Percentiles rank a stretch among this genome's conserved stretches.
These are phyloP conservation scores for Leptopilina clavipes DNA, from an alignment of 1,140 invertebrate genomes.

Conservation along the genomic window DNA sequence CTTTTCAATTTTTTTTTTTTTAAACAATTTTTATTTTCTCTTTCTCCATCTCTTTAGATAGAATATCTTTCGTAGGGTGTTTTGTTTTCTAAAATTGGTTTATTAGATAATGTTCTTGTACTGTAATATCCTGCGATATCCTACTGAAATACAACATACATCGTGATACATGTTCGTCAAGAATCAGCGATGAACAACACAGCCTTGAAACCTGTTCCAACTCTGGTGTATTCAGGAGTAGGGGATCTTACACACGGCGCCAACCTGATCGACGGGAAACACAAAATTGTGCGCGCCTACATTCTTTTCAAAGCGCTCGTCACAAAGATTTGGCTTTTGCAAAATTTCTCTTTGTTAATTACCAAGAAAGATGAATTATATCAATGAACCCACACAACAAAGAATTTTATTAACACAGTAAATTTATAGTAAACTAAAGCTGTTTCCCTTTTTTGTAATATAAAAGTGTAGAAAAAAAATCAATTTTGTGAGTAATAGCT, in stretches of 20 bases:
- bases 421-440: too few species aligned
- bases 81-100: too few species aligned
- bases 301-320: slow-evolving; percentile 31
- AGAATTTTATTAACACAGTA: too few species aligned
- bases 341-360: background rate
- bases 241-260: slow-evolving; percentile 44
- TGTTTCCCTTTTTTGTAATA: too few species aligned
- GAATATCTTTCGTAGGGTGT: too few species aligned
- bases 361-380: background rate
- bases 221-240: background rate
- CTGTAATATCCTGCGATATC: slow-evolving; percentile 15
- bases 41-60: too few species aligned
- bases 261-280: slow-evolving; percentile 49
- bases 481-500: too few species aligned
- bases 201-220: slow-evolving; percentile 59
- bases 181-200: slow-evolving; percentile 49
- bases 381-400: background rate
- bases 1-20: too few species aligned
- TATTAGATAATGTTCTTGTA: background rate
- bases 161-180: slow-evolving; percentile 31
- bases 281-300: slow-evolving; percentile 42
- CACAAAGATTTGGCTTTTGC: background rate
- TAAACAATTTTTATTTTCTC: too few species aligned
- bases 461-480: too few species aligned
- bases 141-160: slow-evolving; percentile 5